Evolutionary conservation across 2,888 invertebrate genomes (phyloP), one percentile per base, ranked within the genome.

Genomic region (Dryadula phaetusa): DNA sequence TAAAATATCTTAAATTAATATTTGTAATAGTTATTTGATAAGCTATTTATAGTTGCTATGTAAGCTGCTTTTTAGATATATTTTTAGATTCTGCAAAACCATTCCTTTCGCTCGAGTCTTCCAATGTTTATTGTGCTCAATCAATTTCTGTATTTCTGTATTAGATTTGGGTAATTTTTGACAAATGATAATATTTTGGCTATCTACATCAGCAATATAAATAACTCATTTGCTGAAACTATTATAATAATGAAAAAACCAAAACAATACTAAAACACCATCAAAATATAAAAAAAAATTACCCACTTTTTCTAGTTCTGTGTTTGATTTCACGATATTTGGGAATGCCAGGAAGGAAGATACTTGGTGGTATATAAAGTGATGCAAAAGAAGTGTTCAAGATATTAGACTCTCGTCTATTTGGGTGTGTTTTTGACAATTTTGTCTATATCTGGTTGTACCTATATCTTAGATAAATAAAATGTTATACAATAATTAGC

Each of bases 111-210:
- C 75, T 87, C 84, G 84, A 84, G 89, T 90, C 90, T 90, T 90
- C 90, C 90, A 88, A 79, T 74, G 77, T 79, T 73, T 72, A 64
- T 81, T 79, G 77, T 83, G 83, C 81, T 87, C 88, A 87, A 75
- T 71, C 66, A 34, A 49, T 75, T 70, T 70, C 70, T 76, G 73
- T 70, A 74, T 66, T 71, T 75, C 72, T 71, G 37, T n/a, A 49
- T 10, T 49, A 40, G 60, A 42, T 2, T 44, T 60, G 60, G 60
- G 42, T 60, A 28, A 60, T 44, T 60, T 52, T 52, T 52, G 3
- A 56, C 8, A 12, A 54, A 34, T 22, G 20, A 25, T 60, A 40
- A 44, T 32, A 52, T 8, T 32, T 49, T 49, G 10, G 7, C n/a
- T 52, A 28, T 16, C 28, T 16, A 5, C 16, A 12, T 37, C 12